Evolutionary conservation across 2,113 vertebrate species (phyloP), one percentile per base, ranked within the genome.

Genomic region (Halichoerus grypus): DNA sequence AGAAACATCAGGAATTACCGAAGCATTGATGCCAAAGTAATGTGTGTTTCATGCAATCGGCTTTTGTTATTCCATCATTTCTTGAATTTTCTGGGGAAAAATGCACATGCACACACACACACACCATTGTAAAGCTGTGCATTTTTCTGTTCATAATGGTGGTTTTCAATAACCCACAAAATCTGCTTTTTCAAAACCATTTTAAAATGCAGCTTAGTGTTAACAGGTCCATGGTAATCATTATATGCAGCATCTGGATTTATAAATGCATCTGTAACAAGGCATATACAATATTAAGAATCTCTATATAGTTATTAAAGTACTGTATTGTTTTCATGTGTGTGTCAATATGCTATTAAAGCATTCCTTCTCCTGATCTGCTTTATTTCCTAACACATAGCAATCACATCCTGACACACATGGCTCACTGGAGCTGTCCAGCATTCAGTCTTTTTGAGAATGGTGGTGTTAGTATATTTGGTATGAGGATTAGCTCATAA

Each of bases 1-100:
- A 98, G 98, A 97, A 98, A 98, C 96, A 98, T 97, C 96, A 98
- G 94, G 83, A 98, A 95, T 92, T 42, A 97, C 51, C 93, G 77
- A 97, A 97, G 61, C 61, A 88, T 55, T 83, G 63, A 61, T 97
- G 92, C 69, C 89, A 98, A 97, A 97, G 96, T 86, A 71, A 98
- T 96, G 94, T 97, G n/a, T 80, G 94, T 95, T 97, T 97, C 71
- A 92, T 81, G 88, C 98, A 92, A 90, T 82, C 89, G 57, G 21
- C 88, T 98, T 98, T 97, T 80, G 79, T 91, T 88, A 97, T 97
- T 80, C 49, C n/a, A 59, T 77, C 46, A 88, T 71, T 46, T 92
- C 59, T 93, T 74, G 14, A n/a, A 57, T 89, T 94, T 98, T 61
- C 82, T 97, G 49, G 36, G 84, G 97, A 7, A 65, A 97, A 92